Conservation (phyloP, 2,888 invertebrate species). For the Hymenopus coronatus region DNA sequence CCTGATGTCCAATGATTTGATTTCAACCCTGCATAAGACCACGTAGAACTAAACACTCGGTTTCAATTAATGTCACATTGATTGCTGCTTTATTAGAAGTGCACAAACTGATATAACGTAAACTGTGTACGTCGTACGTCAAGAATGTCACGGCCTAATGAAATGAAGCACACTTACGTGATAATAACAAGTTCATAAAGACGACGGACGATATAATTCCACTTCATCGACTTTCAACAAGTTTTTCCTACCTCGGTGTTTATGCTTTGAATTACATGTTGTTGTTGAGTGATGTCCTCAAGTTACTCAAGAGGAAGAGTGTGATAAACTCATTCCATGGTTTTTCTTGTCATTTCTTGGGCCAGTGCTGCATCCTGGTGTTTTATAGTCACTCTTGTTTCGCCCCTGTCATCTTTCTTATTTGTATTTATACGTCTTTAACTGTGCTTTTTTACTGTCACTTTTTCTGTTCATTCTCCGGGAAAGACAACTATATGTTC, state of each 20-base stretch:
- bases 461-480: background rate
- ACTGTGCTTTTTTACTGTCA: background rate
- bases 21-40: too few species aligned
- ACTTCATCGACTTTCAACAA: background rate
- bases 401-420: background rate
- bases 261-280: background rate
- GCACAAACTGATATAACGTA: background rate
- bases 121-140: background rate
- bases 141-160: background rate
- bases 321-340: background rate
- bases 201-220: background rate
- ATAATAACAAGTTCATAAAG: background rate
- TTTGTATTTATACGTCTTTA: background rate
- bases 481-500: too few species aligned
- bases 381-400: background rate
- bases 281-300: background rate
- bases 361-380: background rate
- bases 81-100: too few species aligned
- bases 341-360: background rate
- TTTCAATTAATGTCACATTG: too few species aligned
- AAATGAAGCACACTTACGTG: background rate
- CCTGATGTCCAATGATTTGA: too few species aligned
- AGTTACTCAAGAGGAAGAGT: background rate
- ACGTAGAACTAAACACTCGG: too few species aligned
- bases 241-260: background rate